Evolutionary conservation across 2,888 invertebrate genomes (phyloP).

Genomic region (Melanchra persicariae): DNA sequence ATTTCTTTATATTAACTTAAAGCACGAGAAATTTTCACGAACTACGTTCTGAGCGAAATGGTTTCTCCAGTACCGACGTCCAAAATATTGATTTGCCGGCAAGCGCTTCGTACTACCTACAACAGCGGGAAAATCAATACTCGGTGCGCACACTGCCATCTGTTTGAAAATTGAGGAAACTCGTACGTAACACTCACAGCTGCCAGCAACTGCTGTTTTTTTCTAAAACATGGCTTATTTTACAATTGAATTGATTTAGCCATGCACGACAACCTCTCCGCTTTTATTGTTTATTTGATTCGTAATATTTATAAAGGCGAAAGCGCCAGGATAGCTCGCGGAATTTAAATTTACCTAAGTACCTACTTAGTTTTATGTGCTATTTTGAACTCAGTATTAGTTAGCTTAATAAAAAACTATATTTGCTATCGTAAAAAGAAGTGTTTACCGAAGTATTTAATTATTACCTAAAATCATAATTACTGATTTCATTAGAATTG

Average conservation of each 20-base stretch:
- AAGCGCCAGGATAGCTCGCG: not conserved
- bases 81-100: conserved; percentile 86
- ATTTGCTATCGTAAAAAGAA: not conserved
- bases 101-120: conserved; percentile 62
- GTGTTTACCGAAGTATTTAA: not conserved
- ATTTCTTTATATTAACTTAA: conserved; percentile 22
- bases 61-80: conserved; percentile 77
- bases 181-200: not conserved
- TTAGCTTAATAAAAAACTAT: not conserved
- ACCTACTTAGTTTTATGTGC: too few species aligned
- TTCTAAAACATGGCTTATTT: not conserved
- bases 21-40: conserved; percentile 65
- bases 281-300: not conserved
- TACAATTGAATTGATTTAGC: not conserved
- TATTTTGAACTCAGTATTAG: not conserved
- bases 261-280: too few species aligned
- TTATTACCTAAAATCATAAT: too few species aligned
- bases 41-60: conserved; percentile 73
- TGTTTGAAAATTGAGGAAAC: conserved; percentile 61
- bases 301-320: not conserved
- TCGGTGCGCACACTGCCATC: conserved; percentile 79
- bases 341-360: not conserved
- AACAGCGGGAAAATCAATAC: conserved; percentile 85
- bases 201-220: not conserved
- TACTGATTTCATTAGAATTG: not conserved